Conservation (phyloP, 2,113 vertebrate genomes). For the Leucopsar rothschildi region DNA sequence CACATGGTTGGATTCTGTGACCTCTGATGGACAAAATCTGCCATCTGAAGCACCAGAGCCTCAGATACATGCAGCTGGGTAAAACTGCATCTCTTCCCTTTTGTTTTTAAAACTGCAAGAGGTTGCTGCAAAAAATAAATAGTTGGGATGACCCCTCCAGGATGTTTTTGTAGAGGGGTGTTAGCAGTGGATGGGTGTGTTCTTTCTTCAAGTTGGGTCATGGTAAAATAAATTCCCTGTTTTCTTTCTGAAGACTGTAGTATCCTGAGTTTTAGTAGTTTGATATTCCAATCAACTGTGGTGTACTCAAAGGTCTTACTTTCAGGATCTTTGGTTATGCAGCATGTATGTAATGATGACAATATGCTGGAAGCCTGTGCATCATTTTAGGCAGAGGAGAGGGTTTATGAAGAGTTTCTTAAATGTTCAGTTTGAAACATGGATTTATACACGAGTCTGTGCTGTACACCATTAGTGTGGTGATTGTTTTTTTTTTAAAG, state of each 20-base stretch:
- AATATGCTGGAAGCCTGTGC: neutral
- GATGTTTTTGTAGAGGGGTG: neutral
- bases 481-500: neutral
- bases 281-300: neutral
- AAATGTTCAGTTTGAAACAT: neutral
- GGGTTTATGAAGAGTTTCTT: neutral
- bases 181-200: neutral
- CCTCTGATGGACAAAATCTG: neutral
- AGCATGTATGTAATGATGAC: accelerated
- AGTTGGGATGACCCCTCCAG: neutral
- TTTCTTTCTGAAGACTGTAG: neutral
- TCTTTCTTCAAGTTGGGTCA: neutral
- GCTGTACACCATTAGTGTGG: neutral
- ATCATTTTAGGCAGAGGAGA: neutral
- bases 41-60: neutral
- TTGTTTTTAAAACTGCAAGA: neutral
- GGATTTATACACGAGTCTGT: neutral
- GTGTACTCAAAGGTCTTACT: neutral
- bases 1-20: accelerated
- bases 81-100: neutral
- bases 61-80: neutral
- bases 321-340: neutral
- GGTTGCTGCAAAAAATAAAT: neutral
- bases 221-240: neutral
- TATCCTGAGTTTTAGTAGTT: neutral